phyloP scores from a whole-genome alignment of 2,797 vertebrate genomes.

The Trichosurus vulpecula region DNA sequence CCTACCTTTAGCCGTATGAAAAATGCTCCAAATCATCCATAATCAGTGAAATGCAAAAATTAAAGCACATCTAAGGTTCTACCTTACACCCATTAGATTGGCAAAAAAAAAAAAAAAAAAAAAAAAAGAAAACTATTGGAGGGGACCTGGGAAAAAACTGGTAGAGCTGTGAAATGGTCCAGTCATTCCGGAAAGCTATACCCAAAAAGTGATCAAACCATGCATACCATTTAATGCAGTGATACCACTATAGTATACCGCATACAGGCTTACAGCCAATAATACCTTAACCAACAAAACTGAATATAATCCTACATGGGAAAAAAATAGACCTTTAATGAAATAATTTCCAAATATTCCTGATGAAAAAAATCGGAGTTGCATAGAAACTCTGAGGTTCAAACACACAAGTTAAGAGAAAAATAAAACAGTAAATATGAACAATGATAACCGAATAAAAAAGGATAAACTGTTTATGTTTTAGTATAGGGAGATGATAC shows the following conservation, averaged over 20 bases:
- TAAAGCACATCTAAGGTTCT: neutral
- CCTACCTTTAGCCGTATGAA: neutral
- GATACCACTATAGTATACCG: neutral
- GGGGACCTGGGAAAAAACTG: neutral
- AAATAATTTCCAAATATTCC: neutral
- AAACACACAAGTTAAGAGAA: neutral
- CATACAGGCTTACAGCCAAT: neutral
- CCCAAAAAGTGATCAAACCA: neutral
- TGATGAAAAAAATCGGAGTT: neutral
- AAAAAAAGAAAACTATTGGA: neutral
- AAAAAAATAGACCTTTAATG: neutral
- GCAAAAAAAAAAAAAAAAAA: neutral
- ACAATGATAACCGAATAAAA: neutral
- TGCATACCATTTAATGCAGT: neutral
- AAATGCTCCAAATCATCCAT: neutral
- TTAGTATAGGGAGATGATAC: neutral
- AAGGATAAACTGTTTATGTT: neutral
- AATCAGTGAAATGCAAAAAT: neutral
- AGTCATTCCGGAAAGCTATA: neutral
- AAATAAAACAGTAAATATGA: neutral
- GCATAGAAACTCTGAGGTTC: neutral
- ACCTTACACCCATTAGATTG: neutral
- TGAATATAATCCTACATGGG: neutral
- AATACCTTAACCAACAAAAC: neutral
- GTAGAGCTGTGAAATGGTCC: neutral